phyloP scores from a whole-genome alignment of 2,113 vertebrate species.

The Zosterops japonicus region DNA sequence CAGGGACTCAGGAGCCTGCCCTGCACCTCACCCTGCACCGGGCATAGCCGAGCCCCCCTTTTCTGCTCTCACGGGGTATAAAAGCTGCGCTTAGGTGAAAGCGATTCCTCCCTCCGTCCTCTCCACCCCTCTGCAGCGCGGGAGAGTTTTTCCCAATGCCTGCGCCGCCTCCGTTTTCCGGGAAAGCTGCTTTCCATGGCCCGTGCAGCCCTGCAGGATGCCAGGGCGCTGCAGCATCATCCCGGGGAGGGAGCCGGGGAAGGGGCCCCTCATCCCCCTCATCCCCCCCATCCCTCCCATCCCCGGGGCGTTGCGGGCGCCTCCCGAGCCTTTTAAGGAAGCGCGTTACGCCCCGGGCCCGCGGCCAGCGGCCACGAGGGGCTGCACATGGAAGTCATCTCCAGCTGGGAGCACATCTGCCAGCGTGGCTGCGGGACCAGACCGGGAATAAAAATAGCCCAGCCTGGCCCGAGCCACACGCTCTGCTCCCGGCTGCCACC shows the following conservation, averaged over 20 bases:
- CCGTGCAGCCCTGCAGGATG: accelerated
- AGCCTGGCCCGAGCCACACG: not conserved
- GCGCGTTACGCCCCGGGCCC: not conserved
- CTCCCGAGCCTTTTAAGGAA: slow-evolving; percentile 68
- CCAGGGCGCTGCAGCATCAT: not conserved
- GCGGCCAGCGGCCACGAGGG: not conserved
- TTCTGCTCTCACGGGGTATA: accelerated
- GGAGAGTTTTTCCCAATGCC: not conserved
- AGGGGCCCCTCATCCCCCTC: not conserved
- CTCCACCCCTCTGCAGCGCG: not conserved
- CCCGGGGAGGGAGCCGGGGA: not conserved
- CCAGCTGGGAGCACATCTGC: slow-evolving; percentile 28
- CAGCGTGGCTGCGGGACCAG: slow-evolving; percentile 47
- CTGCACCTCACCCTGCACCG: accelerated
- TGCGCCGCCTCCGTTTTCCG: accelerated
- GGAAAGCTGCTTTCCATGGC: not conserved
- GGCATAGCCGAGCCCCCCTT: accelerated
- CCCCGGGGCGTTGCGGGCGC: not conserved
- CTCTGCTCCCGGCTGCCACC: accelerated
- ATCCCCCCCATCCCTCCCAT: not conserved
- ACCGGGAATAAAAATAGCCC: slow-evolving; percentile 62
- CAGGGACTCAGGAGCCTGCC: not conserved
- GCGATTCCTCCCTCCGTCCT: accelerated
- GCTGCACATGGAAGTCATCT: slow-evolving; percentile 42
- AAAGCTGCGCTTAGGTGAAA: not conserved